Conservation (phyloP, 2,797 vertebrate species). For the Pitangus sulphuratus region DNA sequence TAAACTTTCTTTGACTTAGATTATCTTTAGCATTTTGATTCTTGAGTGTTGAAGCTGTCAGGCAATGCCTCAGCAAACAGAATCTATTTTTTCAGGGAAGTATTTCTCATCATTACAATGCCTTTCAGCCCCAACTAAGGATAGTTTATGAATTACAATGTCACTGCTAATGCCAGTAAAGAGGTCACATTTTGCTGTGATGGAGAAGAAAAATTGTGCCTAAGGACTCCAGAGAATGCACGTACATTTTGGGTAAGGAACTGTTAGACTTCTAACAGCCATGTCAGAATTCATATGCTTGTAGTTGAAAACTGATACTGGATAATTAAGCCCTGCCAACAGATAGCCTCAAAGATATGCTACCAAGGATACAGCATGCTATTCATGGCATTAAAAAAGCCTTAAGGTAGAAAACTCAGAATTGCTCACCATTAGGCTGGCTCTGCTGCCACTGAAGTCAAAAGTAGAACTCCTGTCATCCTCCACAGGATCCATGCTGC, state of each 20-base stretch:
- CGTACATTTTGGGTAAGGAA: neutral
- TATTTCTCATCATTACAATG: conserved; percentile 8
- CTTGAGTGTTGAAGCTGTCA: neutral
- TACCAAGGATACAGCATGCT: conserved; percentile 37
- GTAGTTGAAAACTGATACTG: conserved; percentile 4
- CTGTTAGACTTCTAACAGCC: conserved; percentile 22
- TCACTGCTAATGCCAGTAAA: conserved; percentile 8
- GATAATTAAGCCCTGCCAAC: conserved; percentile 41
- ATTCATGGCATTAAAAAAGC: conserved; percentile 18
- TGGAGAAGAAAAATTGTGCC: neutral
- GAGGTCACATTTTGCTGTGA: conserved; percentile 8
- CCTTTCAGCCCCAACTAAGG: conserved; percentile 22
- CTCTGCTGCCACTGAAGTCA: neutral
- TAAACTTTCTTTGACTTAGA: neutral
- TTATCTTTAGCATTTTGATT: neutral
- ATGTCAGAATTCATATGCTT: conserved; percentile 29
- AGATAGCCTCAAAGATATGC: conserved; percentile 33
- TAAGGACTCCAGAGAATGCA: neutral
- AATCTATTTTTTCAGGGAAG: conserved; percentile 5
- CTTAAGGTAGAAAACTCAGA: neutral
- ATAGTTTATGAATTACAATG: conserved; percentile 15
- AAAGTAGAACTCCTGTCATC: neutral
- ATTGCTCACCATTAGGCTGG: conserved; percentile 8
- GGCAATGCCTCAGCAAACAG: neutral
- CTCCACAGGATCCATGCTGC: neutral